These are phyloP conservation scores for Adelphocoris suturalis DNA, from an alignment of 2,888 invertebrate genomes.

Conservation along the genomic window DNA sequence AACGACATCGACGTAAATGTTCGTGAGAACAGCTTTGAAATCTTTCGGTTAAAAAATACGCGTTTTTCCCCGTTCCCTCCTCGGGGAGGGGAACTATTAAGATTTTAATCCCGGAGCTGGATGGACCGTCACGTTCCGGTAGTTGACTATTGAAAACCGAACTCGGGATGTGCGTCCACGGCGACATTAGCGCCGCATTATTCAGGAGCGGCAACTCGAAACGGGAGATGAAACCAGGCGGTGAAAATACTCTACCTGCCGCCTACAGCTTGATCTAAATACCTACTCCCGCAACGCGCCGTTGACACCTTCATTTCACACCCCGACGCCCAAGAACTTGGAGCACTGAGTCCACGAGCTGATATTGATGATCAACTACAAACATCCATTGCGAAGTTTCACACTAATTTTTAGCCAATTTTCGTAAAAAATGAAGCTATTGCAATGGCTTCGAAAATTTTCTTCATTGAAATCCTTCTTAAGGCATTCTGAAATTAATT, in stretches of 20 bases:
- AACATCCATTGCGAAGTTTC: too few species aligned
- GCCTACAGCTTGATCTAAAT: not conserved
- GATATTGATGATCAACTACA: too few species aligned
- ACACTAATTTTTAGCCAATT: too few species aligned
- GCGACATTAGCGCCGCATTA: slow-evolving; percentile 15
- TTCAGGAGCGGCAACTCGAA: slow-evolving; percentile 5
- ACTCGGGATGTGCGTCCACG: slow-evolving; percentile 27
- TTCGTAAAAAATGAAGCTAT: too few species aligned
- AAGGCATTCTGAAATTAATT: too few species aligned
- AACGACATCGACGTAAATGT: too few species aligned
- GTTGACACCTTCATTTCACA: too few species aligned
- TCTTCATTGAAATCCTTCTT: too few species aligned
- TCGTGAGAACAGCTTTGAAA: too few species aligned
- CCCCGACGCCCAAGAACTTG: too few species aligned
- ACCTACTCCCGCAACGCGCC: not conserved
- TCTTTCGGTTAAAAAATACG: not conserved
- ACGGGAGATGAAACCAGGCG: slow-evolving; percentile 27
- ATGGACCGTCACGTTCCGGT: slow-evolving; percentile 21
- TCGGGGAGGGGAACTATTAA: not conserved
- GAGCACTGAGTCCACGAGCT: too few species aligned
- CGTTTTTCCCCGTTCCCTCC: not conserved
- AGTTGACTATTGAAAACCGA: slow-evolving; percentile 39
- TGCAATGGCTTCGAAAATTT: too few species aligned
- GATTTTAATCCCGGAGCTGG: slow-evolving; percentile 1
- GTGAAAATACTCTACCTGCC: not conserved